phyloP scores from a whole-genome alignment of 2,888 invertebrate species.

The Netelia fuscicornis region DNA sequence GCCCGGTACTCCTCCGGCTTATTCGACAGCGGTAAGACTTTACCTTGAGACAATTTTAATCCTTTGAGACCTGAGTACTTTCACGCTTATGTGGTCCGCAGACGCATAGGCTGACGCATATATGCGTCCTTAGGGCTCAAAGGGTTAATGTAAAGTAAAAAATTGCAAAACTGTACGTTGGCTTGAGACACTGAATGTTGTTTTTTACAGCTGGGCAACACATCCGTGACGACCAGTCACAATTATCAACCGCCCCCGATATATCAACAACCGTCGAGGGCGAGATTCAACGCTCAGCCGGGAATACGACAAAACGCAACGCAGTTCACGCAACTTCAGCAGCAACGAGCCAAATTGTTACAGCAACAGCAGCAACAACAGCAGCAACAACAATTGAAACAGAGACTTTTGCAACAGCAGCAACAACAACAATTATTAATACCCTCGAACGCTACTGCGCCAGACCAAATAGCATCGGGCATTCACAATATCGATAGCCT shows the following conservation, averaged over 20 bases:
- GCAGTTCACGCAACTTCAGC: constrained; percentile 83
- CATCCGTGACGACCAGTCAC: constrained; percentile 83
- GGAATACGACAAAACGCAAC: constrained; percentile 77
- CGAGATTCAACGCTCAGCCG: constrained; percentile 81
- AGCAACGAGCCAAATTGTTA: constrained; percentile 83
- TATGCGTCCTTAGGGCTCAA: no score
- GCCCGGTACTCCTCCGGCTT: constrained; percentile 88
- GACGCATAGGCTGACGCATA: no score
- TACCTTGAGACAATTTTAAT: constrained; percentile 15
- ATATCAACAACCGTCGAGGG: constrained; percentile 83
- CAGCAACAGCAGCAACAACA: constrained; percentile 86
- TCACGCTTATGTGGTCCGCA: no score
- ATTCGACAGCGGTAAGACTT: constrained; percentile 86
- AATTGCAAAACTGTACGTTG: background rate
- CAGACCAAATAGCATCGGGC: constrained; percentile 86
- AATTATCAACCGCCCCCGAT: constrained; percentile 85
- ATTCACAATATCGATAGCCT: constrained; percentile 93
- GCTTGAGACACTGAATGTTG: background rate
- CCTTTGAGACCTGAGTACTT: no score
- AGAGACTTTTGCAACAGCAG: constrained; percentile 91
- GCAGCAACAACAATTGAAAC: constrained; percentile 86
- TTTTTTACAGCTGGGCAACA: constrained; percentile 77
- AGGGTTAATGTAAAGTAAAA: background rate
- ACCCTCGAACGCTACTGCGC: constrained; percentile 90
- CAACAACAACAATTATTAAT: constrained; percentile 93